phyloP scores from a whole-genome alignment of 2,888 invertebrate species.

The Tromatobia lineatoria region DNA sequence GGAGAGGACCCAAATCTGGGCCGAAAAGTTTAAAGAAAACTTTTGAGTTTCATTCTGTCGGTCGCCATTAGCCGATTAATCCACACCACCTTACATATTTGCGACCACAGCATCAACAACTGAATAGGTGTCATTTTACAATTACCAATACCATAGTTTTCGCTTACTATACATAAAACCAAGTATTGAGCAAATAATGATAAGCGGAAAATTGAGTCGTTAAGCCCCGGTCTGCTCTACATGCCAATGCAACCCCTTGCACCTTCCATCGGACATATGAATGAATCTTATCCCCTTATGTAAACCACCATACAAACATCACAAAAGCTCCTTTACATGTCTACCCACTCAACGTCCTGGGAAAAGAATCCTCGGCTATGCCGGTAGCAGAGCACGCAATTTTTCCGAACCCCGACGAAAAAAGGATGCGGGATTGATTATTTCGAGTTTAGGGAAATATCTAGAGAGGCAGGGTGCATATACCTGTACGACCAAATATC shows the following conservation, averaged over 20 bases:
- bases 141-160: too few species aligned
- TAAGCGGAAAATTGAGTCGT: too few species aligned
- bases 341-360: constrained; percentile 74
- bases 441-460: constrained; percentile 71
- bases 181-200: too few species aligned
- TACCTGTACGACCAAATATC: constrained; percentile 14
- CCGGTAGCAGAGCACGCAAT: constrained; percentile 51
- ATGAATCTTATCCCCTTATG: constrained; percentile 77
- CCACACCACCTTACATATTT: too few species aligned
- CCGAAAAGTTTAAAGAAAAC: too few species aligned
- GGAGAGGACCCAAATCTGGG: too few species aligned
- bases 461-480: constrained; percentile 55
- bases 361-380: constrained; percentile 62
- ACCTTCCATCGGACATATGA: constrained; percentile 38
- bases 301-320: constrained; percentile 80
- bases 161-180: too few species aligned
- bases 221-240: too few species aligned
- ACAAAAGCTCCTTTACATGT: constrained; percentile 65
- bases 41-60: too few species aligned
- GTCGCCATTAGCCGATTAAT: too few species aligned
- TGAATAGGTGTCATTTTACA: too few species aligned
- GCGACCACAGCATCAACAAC: too few species aligned
- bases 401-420: constrained; percentile 47
- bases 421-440: constrained; percentile 70
- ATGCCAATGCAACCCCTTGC: constrained; percentile 1